A percentile compares a stretch with the other conserved stretches of the same genome.
These are phyloP conservation scores for Dendrocincla tyrannina DNA, from an alignment of 2,797 vertebrate genomes.

Conservation along the genomic window DNA sequence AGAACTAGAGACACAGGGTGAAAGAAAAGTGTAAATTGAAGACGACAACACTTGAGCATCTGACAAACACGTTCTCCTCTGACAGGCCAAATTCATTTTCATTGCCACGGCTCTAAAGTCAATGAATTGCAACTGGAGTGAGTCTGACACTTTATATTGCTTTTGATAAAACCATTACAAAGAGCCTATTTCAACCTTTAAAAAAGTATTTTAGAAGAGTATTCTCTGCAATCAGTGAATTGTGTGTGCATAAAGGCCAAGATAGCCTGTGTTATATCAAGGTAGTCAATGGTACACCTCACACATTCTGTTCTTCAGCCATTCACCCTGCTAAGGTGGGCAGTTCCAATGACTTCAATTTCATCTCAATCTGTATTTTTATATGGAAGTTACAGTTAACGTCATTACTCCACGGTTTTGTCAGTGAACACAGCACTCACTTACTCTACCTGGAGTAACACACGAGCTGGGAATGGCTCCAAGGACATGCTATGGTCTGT, in stretches of 20 bases:
- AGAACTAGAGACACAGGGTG: not conserved
- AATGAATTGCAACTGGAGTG: conserved; percentile 55
- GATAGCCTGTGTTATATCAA: not conserved
- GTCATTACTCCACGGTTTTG: not conserved
- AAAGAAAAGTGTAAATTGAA: conserved; percentile 60
- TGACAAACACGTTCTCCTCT: conserved; percentile 31
- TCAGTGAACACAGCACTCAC: not conserved
- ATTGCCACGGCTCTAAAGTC: conserved; percentile 18
- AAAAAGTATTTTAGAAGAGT: not conserved
- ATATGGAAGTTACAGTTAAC: not conserved
- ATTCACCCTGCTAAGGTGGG: not conserved
- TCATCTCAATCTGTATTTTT: not conserved
- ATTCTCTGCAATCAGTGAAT: not conserved
- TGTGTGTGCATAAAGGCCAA: rapidly evolving
- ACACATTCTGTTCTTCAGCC: not conserved
- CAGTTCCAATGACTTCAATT: not conserved
- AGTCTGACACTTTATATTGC: conserved; percentile 41
- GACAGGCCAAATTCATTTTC: conserved; percentile 38
- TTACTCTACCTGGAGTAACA: not conserved
- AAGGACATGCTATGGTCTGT: conserved; percentile 36
- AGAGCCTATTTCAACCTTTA: not conserved
- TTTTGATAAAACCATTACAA: conserved; percentile 44
- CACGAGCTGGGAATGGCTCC: conserved; percentile 8
- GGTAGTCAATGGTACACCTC: not conserved
- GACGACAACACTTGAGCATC: conserved; percentile 48